A percentile compares a stretch with the other conserved stretches of the same genome.
These are phyloP conservation scores for Etia nguti DNA, from an alignment of 2,113 vertebrate genomes.

Conservation along the genomic window DNA sequence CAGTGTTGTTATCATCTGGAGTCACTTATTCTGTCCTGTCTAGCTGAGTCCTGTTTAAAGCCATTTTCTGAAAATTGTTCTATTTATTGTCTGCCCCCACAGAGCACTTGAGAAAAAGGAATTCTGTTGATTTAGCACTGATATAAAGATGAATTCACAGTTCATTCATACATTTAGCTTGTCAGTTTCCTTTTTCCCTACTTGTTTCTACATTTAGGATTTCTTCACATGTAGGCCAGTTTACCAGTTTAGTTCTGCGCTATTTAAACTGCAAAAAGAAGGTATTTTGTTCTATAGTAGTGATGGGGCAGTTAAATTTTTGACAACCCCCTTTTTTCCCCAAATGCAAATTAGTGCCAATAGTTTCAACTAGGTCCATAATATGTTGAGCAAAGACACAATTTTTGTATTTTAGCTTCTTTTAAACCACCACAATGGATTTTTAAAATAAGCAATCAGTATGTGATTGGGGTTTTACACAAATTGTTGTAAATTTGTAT, in stretches of 20 bases:
- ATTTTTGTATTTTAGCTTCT: not conserved
- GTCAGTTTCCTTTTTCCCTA: not conserved
- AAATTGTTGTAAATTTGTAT: not conserved
- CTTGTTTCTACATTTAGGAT: not conserved
- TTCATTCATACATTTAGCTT: not conserved
- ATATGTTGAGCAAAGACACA: not conserved
- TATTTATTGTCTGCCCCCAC: not conserved
- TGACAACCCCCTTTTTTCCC: not conserved
- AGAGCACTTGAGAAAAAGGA: not conserved
- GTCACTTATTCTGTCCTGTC: slow-evolving; percentile 3
- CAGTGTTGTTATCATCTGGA: not conserved
- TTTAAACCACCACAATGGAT: not conserved
- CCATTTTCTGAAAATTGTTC: slow-evolving; percentile 15
- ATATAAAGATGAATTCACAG: not conserved
- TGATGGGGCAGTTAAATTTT: not conserved
- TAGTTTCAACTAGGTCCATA: not conserved
- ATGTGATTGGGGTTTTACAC: not conserved
- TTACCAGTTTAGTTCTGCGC: not conserved
- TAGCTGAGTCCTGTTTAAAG: not conserved
- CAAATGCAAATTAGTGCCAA: not conserved
- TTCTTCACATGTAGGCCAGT: not conserved
- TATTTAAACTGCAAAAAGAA: not conserved
- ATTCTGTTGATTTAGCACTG: not conserved
- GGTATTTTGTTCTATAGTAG: not conserved
- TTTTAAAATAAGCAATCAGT: not conserved